A percentile compares a stretch with the other conserved stretches of the same genome.
Evolutionary conservation across 2,113 vertebrate species (phyloP).

Genomic region (Oplegnathus fasciatus): DNA sequence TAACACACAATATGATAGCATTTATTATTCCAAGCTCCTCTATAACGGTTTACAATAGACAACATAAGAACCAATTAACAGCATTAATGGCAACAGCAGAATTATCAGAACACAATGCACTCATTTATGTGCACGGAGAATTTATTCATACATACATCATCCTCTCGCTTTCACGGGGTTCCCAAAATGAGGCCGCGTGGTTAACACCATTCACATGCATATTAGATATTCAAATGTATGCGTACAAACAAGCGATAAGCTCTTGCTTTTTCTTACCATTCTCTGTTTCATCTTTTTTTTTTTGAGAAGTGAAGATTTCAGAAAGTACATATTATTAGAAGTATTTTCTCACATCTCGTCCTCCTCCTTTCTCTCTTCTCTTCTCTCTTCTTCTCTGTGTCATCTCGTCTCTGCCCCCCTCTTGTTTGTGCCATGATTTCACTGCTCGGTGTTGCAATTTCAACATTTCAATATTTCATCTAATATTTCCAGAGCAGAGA

Average conservation of each 20-base stretch:
- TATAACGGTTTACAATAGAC: slow-evolving; percentile 19
- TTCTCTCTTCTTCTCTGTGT: neutral
- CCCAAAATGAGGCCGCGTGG: slow-evolving; percentile 1
- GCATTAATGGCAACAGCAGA: slow-evolving; percentile 1
- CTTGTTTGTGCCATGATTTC: slow-evolving; percentile 46
- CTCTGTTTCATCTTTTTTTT: neutral
- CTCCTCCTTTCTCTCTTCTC: neutral
- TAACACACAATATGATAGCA: slow-evolving; percentile 8
- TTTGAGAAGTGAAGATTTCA: slow-evolving; percentile 14
- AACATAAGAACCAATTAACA: slow-evolving; percentile 47
- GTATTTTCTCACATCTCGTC: neutral
- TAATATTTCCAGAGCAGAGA: slow-evolving; percentile 75
- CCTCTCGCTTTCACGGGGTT: slow-evolving; percentile 1
- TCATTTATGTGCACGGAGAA: slow-evolving; percentile 7
- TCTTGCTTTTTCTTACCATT: neutral
- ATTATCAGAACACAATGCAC: neutral
- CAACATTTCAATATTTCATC: slow-evolving; percentile 79
- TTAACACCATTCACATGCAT: slow-evolving; percentile 7
- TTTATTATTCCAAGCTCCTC: slow-evolving; percentile 35
- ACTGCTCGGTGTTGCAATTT: slow-evolving; percentile 69
- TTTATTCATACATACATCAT: slow-evolving; percentile 19
- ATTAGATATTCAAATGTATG: slow-evolving; percentile 28
- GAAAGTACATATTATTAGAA: slow-evolving; percentile 3
- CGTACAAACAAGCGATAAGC: slow-evolving; percentile 27
- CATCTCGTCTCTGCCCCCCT: neutral